A percentile compares a stretch with the other conserved stretches of the same genome.
Conservation (phyloP, 2,113 vertebrate species). For the Climacteris rufus region DNA sequence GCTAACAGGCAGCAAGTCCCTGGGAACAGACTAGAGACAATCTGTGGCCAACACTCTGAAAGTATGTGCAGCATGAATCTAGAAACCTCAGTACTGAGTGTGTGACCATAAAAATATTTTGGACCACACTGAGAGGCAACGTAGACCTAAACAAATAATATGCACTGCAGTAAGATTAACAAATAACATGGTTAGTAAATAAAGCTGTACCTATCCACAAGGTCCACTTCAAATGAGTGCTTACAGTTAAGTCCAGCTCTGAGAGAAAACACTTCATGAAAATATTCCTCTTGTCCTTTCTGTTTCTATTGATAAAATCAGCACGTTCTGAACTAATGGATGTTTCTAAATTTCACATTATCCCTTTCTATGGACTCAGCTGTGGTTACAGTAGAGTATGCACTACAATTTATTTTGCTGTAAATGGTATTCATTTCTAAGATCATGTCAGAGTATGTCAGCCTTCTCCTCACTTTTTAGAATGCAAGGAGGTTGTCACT, state of each 20-base stretch:
- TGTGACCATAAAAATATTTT: not conserved
- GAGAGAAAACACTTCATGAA: not conserved
- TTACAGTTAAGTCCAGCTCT: not conserved
- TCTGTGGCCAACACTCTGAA: not conserved
- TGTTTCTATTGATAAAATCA: not conserved
- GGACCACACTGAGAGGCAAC: not conserved
- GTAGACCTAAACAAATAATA: not conserved
- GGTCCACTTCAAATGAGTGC: not conserved
- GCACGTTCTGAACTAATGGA: not conserved
- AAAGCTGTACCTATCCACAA: not conserved
- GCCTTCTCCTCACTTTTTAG: not conserved
- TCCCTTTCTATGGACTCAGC: not conserved
- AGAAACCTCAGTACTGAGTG: not conserved
- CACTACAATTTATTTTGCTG: not conserved
- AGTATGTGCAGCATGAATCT: fast-evolving
- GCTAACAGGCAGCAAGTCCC: not conserved
- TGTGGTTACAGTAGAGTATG: not conserved
- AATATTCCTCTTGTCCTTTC: not conserved
- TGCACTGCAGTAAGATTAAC: not conserved
- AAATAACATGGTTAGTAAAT: not conserved
- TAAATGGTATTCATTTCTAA: not conserved
- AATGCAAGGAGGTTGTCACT: not conserved
- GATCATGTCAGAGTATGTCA: not conserved
- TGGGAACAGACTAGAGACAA: not conserved
- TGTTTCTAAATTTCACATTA: not conserved